phyloP scores from a whole-genome alignment of 2,797 vertebrate species.

The Carduelis carduelis region DNA sequence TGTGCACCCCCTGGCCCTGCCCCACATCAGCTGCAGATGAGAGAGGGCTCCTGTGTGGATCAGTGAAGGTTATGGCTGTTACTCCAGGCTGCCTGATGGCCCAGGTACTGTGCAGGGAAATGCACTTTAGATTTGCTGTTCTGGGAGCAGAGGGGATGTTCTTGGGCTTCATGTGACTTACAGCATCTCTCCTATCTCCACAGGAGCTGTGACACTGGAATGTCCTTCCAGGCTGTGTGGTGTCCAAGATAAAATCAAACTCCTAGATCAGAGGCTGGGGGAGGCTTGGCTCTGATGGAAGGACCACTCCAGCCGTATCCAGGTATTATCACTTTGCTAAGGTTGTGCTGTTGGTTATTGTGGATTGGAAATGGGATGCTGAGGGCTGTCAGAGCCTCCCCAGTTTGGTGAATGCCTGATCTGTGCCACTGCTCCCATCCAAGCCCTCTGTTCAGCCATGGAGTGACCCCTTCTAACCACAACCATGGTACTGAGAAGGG shows the following conservation, averaged over 20 bases:
- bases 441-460: background rate
- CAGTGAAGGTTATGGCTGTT: background rate
- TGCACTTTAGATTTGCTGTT: background rate
- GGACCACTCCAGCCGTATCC: background rate
- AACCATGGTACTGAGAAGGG: background rate
- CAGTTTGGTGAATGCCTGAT: background rate
- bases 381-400: background rate
- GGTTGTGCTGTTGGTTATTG: background rate
- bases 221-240: background rate
- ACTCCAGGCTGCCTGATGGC: background rate
- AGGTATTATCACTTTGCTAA: background rate
- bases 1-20: fast-evolving
- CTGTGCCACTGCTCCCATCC: background rate
- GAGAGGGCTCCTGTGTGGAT: background rate
- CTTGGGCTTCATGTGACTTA: background rate
- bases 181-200: background rate
- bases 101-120: background rate
- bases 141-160: background rate
- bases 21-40: background rate
- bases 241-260: background rate
- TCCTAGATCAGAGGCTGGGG: background rate
- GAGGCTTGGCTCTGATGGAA: background rate
- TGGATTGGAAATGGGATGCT: background rate
- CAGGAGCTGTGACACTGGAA: background rate
- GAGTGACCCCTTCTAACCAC: background rate